Evolutionary conservation across 2,888 invertebrate genomes (phyloP), one percentile per base, ranked within the genome.

Genomic region (Epistrophella euchroma): DNA sequence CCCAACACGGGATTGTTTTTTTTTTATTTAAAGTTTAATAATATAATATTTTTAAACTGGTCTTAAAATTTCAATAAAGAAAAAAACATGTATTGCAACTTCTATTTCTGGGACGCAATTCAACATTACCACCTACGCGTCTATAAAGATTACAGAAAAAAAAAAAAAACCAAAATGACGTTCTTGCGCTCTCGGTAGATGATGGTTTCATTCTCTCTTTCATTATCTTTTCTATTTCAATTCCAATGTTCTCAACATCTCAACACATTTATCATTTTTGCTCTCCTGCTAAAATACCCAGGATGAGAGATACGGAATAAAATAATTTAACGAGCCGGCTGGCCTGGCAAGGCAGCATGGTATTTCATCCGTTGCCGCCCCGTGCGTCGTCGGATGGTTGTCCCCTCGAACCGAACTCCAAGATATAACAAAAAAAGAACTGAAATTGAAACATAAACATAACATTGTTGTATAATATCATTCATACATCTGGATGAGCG

Each of bases 391-490:
- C 25, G 25, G 28, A 5, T 7, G 32, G 28, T 28, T 7, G 32
- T 32, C 15, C 40, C 56, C 40, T 47, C 64, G 32, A 45, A n/a
- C 13, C 19, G 28, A 64, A 17, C 11, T 45, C 28, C 3, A 22
- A 22, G 13, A 4, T 1, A n/a, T 17, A 32, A 0, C 56, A 17
- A 35, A 37, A 47, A 60, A 22, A 19, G 47, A 77, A 74, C 77
- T 77, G 81, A 77, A 81, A 86, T 86, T 74, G 81, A 78, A 86
- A 86, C 86, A 86, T 81, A 86, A 86, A 86, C 86, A 82, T 86
- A 86, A 82, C 86, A 86, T 86, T 86, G 86, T 86, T 86, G 86
- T 82, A 86, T 82, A 86, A 77, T n/a, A n/a, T 74, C 86, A 81
- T 86, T 86, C 85, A 81, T 72, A 86, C 68, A 71, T 66, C 71